Evolutionary conservation across 2,113 vertebrate species (phyloP).

Genomic region (Electrona antarctica): DNA sequence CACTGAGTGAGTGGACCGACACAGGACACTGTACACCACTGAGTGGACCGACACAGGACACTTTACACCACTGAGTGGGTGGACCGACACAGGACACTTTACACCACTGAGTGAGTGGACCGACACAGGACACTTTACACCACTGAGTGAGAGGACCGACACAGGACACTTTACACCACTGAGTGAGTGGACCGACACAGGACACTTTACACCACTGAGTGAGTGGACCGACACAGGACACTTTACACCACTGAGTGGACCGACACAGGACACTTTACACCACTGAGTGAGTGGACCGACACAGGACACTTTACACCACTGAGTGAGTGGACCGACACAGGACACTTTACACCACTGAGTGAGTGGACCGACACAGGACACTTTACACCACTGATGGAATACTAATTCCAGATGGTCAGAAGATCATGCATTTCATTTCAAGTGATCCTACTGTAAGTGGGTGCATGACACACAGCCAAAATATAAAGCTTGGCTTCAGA

Average conservation of each 20-base stretch:
- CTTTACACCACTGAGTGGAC: conserved; percentile 15
- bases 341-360: conserved; percentile 2
- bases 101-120: conserved; percentile 15
- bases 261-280: neutral
- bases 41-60: conserved; percentile 1
- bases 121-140: neutral
- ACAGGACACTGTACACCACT: neutral
- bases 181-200: conserved; percentile 16
- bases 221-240: conserved; percentile 1
- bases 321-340: conserved; percentile 16
- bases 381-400: conserved; percentile 1
- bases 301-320: neutral
- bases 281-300: conserved; percentile 16
- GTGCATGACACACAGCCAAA: neutral
- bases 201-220: conserved; percentile 2
- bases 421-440: conserved; percentile 10
- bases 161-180: neutral
- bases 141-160: conserved; percentile 15
- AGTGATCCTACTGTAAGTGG: conserved; percentile 11
- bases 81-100: neutral
- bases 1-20: conserved; percentile 16
- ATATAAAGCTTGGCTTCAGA: no score
- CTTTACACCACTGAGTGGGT: conserved; percentile 19
- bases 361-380: conserved; percentile 1
- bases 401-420: no score